Conservation (phyloP, 2,888 invertebrate genomes). For the Drosophila yooni region DNA sequence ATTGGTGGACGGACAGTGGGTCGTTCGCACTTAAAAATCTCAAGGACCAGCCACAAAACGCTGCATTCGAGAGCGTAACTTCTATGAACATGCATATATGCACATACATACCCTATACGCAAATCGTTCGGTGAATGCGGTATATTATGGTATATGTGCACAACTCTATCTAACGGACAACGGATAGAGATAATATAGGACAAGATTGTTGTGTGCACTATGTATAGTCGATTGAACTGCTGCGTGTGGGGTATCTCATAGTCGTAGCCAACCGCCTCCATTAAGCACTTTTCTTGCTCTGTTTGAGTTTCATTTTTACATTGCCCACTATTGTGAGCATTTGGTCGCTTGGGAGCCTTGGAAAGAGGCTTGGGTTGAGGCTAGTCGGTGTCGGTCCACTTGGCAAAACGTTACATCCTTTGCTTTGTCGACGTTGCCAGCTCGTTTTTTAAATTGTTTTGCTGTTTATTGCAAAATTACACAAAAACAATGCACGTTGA, state of each 20-base stretch:
- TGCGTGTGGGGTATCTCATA: slow-evolving; percentile 6
- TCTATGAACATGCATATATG: slow-evolving; percentile 9
- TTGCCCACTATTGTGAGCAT: slow-evolving; percentile 50
- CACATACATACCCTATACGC: slow-evolving; percentile 30
- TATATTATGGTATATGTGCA: neutral
- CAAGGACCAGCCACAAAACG: slow-evolving; percentile 21
- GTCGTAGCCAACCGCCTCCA: slow-evolving; percentile 3
- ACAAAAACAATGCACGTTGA: slow-evolving; percentile 79
- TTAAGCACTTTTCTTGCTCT: slow-evolving; percentile 14
- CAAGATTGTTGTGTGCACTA: neutral
- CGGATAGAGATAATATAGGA: neutral
- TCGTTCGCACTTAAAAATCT: slow-evolving; percentile 57
- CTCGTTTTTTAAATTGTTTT: slow-evolving; percentile 77
- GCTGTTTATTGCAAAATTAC: slow-evolving; percentile 82
- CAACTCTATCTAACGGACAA: neutral
- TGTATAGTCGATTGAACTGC: no score
- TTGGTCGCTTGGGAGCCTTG: slow-evolving; percentile 17
- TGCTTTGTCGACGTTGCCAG: slow-evolving; percentile 66
- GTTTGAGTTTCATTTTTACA: slow-evolving; percentile 57
- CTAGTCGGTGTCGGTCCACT: slow-evolving; percentile 69
- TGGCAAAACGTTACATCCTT: slow-evolving; percentile 78
- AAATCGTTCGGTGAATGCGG: neutral
- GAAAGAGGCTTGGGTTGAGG: slow-evolving; percentile 11
- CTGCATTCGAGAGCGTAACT: slow-evolving; percentile 36
- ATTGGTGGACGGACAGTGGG: slow-evolving; percentile 66